phyloP scores from a whole-genome alignment of 2,113 vertebrate species.

The Macquaria australasica region DNA sequence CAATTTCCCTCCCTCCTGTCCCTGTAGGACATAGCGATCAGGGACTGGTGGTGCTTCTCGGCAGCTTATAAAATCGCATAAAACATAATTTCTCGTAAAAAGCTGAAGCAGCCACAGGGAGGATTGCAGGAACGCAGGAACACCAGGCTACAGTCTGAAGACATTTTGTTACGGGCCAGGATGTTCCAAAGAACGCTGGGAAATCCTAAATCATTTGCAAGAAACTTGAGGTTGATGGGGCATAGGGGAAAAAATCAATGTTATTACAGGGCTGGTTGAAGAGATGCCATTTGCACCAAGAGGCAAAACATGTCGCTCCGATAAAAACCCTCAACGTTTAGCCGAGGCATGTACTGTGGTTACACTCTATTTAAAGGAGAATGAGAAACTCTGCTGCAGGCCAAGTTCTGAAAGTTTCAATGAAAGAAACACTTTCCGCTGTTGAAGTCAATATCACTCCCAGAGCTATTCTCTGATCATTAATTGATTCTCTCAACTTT shows the following conservation, averaged over 20 bases:
- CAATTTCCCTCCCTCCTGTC: slow-evolving; percentile 34
- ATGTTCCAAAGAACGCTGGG: slow-evolving; percentile 37
- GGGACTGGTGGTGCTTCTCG: background rate
- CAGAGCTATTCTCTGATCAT: background rate
- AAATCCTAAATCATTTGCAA: slow-evolving; percentile 41
- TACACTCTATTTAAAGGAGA: slow-evolving; percentile 22
- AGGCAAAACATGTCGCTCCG: slow-evolving; percentile 49
- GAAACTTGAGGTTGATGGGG: slow-evolving; percentile 50
- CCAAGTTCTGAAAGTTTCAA: slow-evolving; percentile 20
- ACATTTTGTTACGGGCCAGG: slow-evolving; percentile 27
- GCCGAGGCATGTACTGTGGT: background rate
- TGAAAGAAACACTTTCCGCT: background rate
- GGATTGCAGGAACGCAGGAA: slow-evolving; percentile 16
- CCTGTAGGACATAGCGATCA: background rate
- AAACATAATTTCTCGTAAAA: slow-evolving; percentile 47
- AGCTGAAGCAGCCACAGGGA: slow-evolving; percentile 42
- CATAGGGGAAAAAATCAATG: slow-evolving; percentile 55
- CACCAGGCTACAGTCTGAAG: slow-evolving; percentile 40
- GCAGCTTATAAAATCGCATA: slow-evolving; percentile 48
- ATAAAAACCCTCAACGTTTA: slow-evolving; percentile 40
- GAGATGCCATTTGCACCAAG: slow-evolving; percentile 51
- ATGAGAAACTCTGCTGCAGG: slow-evolving; percentile 48
- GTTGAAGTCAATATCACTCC: slow-evolving; percentile 32
- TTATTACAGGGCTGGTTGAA: slow-evolving; percentile 60
- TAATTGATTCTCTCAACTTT: background rate